Base-by-base conservation (phyloP, 2,113 vertebrate genomes). In the Dinomys branickii region DNA sequence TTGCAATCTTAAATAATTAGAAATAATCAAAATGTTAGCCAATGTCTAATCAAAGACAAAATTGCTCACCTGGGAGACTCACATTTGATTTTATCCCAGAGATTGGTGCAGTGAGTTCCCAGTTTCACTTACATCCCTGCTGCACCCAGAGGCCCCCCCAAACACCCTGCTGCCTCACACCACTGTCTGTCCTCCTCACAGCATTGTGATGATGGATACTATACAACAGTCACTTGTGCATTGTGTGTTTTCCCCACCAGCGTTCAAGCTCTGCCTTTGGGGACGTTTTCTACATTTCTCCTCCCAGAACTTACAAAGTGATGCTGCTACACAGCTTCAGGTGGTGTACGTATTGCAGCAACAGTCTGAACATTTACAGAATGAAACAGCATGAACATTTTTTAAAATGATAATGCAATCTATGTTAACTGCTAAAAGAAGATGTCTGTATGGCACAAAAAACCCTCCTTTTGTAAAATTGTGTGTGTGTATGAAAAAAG, bases 321-420 rank as follows among this genome's bases (percentile, higher is more conserved):
- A 77, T 69, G n/a, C 41, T 30, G 2, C 16, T 47, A 38, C 52
- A 58, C 30, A 3, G 19, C 38, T 24, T 88, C 73, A 47, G 44
- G 75, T 47, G 85, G 67, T 91, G 71, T n/a, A 9, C 38, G 44
- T 82, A 17, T 24, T 67, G 41, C 86, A 61, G 61, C 38, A 69
- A 58, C 12, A 2, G 85, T 69, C 67, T 65, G 6, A 3, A 30
- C 80, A 54, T 58, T 24, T 61, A 61, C 35, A 83, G 12, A 80
- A 50, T 16, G 26, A 7, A 73, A 77, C 41, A 47, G 8, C 50
- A 87, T 67, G 19, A 33, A 92, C 28, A 67, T 92, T 87, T 61
- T 82, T 92, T 90, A 3, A 94, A 94, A 87, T 71, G 8, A 50
- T 87, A 54, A 7, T 92, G 6, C 73, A 73, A 86, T 47, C 19